These are phyloP conservation scores for Euplexia lucipara DNA, from an alignment of 2,888 invertebrate species.

Conservation along the genomic window DNA sequence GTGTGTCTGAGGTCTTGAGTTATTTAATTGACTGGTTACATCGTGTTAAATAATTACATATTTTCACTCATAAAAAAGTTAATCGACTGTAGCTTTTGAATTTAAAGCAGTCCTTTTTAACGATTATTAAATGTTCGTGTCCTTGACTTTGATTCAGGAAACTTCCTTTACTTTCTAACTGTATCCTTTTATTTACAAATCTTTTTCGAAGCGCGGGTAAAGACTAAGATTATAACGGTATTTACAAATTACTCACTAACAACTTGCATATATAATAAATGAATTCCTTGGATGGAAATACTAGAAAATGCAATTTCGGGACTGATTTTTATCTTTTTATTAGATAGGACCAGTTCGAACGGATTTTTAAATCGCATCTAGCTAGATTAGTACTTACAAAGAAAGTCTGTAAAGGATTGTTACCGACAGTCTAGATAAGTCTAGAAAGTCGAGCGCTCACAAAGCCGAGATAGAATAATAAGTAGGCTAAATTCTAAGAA, in stretches of 20 bases:
- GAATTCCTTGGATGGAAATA: no score
- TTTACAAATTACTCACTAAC: slow-evolving; percentile 23
- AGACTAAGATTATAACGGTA: slow-evolving; percentile 29
- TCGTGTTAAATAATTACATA: neutral
- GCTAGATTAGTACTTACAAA: neutral
- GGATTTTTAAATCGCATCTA: slow-evolving; percentile 1
- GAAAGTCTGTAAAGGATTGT: neutral
- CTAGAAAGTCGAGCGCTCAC: slow-evolving; percentile 22
- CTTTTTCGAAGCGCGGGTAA: slow-evolving; percentile 1
- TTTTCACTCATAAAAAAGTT: neutral
- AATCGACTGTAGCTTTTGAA: neutral
- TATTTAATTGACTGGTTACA: neutral
- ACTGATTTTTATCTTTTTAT: no score
- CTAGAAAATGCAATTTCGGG: neutral
- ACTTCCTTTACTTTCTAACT: neutral
- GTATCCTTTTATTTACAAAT: slow-evolving; percentile 2
- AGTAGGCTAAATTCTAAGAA: slow-evolving; percentile 10
- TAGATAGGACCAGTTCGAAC: neutral
- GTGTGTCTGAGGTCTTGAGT: neutral
- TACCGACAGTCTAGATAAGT: neutral
- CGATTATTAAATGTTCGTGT: slow-evolving; percentile 20
- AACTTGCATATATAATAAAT: slow-evolving; percentile 6
- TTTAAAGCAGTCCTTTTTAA: neutral
- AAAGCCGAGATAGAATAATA: neutral
- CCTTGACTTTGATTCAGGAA: slow-evolving; percentile 13